phyloP scores from a whole-genome alignment of 2,797 vertebrate genomes.

The Emydoidea blandingii region DNA sequence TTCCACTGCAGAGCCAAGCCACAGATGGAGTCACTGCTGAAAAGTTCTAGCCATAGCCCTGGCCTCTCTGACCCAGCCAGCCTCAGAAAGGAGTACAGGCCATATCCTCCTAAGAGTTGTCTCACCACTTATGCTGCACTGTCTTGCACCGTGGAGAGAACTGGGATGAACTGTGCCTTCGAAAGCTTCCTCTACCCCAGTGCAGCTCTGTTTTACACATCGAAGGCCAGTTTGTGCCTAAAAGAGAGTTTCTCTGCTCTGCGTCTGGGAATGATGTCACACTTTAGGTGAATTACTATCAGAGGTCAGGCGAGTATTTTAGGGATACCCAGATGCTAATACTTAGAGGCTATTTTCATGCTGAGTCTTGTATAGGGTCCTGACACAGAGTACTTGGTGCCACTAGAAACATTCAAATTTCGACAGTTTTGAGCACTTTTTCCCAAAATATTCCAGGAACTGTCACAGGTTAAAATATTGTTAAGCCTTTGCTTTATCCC shows the following conservation, averaged over 20 bases:
- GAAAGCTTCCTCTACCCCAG: neutral
- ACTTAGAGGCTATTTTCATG: neutral
- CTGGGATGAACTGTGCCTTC: neutral
- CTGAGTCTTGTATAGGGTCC: neutral
- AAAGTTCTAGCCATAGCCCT: neutral
- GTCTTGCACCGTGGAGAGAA: neutral
- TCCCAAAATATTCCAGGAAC: neutral
- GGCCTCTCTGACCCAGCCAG: neutral
- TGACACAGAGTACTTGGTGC: neutral
- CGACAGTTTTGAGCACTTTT: neutral
- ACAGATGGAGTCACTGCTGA: neutral
- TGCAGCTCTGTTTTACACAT: neutral
- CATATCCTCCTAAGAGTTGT: neutral
- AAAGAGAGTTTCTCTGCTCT: neutral
- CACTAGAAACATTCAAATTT: neutral
- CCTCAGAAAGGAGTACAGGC: neutral
- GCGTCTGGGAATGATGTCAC: neutral
- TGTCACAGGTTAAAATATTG: neutral
- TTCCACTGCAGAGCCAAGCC: neutral
- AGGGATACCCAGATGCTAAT: neutral
- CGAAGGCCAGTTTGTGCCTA: too few relatives aligned
- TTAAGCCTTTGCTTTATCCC: neutral
- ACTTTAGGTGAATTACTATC: neutral
- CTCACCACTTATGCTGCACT: neutral
- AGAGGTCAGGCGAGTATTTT: accelerated